Percentiles rank a stretch among this genome's conserved stretches.
Evolutionary conservation across 2,797 vertebrate species (phyloP).

Genomic region (Hemitrygon akajei): DNA sequence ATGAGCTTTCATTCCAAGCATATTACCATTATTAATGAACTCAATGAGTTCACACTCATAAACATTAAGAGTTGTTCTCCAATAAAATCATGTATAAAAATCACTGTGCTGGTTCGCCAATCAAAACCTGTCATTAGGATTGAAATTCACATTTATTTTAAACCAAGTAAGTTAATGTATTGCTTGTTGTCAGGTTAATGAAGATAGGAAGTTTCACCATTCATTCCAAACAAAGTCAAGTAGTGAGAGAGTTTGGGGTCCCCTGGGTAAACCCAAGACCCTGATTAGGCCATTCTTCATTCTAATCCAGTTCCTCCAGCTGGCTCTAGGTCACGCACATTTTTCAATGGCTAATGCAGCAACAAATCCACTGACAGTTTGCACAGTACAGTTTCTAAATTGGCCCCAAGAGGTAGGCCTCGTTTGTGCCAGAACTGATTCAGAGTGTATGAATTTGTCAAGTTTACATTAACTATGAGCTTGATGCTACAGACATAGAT

Average conservation of each 20-base stretch:
- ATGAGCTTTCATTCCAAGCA: background rate
- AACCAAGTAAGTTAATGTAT: constrained; percentile 10
- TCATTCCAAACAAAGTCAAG: constrained; percentile 14
- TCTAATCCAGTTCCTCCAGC: constrained; percentile 17
- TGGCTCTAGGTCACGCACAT: constrained; percentile 24
- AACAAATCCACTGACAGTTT: constrained; percentile 24
- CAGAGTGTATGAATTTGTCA: constrained; percentile 13
- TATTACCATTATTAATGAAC: constrained; percentile 22
- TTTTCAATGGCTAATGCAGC: constrained; percentile 22
- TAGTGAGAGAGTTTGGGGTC: background rate
- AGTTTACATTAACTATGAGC: constrained; percentile 29
- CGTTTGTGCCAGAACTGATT: constrained; percentile 7
- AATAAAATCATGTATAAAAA: constrained; percentile 12
- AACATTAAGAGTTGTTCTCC: background rate
- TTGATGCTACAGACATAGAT: background rate
- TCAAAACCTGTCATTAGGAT: constrained; percentile 22
- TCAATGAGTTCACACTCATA: background rate
- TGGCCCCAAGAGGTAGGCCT: constrained; percentile 11
- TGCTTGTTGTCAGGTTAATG: constrained; percentile 13
- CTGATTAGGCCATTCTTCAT: constrained; percentile 28
- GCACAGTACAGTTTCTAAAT: constrained; percentile 15
- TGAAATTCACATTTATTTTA: background rate
- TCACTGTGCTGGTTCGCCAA: background rate
- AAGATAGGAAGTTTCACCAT: background rate
- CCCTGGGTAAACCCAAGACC: constrained; percentile 8